Percentiles rank a stretch among this genome's conserved stretches.
Conservation (phyloP, 2,888 invertebrate species). For the Clusia tigrina region DNA sequence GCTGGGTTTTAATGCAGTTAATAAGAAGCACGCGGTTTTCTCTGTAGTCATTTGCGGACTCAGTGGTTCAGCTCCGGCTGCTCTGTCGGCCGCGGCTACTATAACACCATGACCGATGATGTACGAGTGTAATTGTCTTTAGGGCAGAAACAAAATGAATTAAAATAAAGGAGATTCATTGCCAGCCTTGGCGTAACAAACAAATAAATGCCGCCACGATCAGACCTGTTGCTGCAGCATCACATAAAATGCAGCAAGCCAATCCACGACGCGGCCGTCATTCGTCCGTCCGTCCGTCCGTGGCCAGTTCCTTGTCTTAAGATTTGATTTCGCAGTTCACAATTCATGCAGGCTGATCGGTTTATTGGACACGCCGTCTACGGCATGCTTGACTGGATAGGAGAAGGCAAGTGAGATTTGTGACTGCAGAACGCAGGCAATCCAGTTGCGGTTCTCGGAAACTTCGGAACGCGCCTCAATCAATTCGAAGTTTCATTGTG, state of each 20-base stretch:
- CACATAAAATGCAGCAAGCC: constrained; percentile 12
- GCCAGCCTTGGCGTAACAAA: constrained; percentile 27
- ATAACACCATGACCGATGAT: constrained; percentile 23
- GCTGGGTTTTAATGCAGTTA: constrained; percentile 62
- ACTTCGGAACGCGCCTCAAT: constrained; percentile 29
- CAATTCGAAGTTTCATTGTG: constrained; percentile 11
- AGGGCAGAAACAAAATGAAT: constrained; percentile 42
- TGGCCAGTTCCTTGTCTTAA: constrained; percentile 10
- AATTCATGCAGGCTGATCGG: constrained; percentile 29
- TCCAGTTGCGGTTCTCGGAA: constrained; percentile 33
- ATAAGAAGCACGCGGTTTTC: constrained; percentile 52
- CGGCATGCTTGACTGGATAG: neutral
- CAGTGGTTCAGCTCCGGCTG: neutral
- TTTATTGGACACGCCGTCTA: constrained; percentile 24
- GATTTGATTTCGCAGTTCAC: constrained; percentile 30
- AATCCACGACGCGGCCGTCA: constrained; percentile 3
- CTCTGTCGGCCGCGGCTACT: too few species aligned
- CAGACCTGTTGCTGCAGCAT: neutral
- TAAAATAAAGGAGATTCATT: constrained; percentile 31
- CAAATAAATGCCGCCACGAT: constrained; percentile 30
- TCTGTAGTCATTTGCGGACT: constrained; percentile 21
- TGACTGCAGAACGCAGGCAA: constrained; percentile 18
- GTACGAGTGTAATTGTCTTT: constrained; percentile 40
- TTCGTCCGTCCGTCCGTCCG: neutral
- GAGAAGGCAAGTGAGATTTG: neutral